Evolutionary conservation across 64 coral and sea anemone genomes (phyloP), one percentile per base, ranked within the genome.

Genomic region (Hydrozoanthus tunicans): DNA sequence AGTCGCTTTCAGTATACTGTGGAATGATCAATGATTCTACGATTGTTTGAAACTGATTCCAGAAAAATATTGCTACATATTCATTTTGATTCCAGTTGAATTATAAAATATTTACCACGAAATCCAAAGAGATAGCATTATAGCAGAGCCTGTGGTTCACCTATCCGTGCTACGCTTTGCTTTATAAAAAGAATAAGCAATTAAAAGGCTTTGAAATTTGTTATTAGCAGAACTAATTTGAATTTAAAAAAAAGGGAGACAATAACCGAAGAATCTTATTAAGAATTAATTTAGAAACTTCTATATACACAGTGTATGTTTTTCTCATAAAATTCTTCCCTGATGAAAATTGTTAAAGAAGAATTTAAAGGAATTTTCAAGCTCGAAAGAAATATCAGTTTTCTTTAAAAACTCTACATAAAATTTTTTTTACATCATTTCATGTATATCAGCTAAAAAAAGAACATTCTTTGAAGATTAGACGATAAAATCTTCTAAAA

Each of bases 171-270:
- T 10, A 59, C 53, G 17, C 23, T 59, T 13, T 12, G 56, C 56
- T 54, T 74, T 60, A 59, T 88, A 74, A 32, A 60, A 88, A 59
- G 9, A 12, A 63, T 12, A 63, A 81, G 20, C 60, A 72, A 88
- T 32, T 74, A 59, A 73, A 88, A 73, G 52, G 9, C 65, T 75
- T 88, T 59, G 84, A 75, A 75, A 7, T 73, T 61, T 88, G 3
- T 75, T 73, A 88, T 88, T 88, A 88, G 27, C 4, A 74, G 56
- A 75, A 88, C 84, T 88, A 88, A 73, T 88, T 73, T 75, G 84
- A 88, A 88, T 88, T 88, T 32, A 13, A 81, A 74, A 73, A 67
- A 74, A 61, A 70, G 24, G 25, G 51, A 27, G 55, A 88, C 56
- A 74, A 51, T 88, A 3, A 55, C 55, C 23, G 58, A 58, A 23